Percentiles rank a stretch among this genome's conserved stretches.
phyloP scores from a whole-genome alignment of 2,113 vertebrate genomes.

The Chamaea fasciata region DNA sequence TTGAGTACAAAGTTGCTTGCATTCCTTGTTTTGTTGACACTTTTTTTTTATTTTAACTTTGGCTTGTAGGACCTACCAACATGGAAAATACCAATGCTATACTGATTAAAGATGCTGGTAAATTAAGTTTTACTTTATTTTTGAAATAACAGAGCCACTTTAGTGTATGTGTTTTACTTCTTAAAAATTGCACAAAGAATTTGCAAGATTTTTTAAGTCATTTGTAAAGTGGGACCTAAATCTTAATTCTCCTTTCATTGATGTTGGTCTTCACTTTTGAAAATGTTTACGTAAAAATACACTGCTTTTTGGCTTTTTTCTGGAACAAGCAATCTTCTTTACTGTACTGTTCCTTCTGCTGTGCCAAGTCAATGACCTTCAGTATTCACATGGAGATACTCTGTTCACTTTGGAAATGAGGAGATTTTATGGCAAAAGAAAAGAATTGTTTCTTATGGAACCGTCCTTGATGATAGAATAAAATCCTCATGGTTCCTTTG shows the following conservation, averaged over 20 bases:
- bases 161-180: not conserved
- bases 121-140: conserved; percentile 20
- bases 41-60: not conserved
- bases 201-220: not conserved
- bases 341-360: not conserved
- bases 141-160: not conserved
- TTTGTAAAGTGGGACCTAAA: not conserved
- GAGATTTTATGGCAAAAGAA: not conserved
- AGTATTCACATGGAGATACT: not conserved
- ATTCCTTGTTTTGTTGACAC: not conserved
- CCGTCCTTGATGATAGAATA: not conserved
- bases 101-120: conserved; percentile 97
- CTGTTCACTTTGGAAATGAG: not conserved
- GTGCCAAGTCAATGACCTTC: not conserved
- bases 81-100: conserved; percentile 85
- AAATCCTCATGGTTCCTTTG: not conserved
- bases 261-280: not conserved
- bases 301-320: not conserved
- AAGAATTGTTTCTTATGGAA: not conserved
- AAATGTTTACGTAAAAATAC: not conserved
- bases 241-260: not conserved
- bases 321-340: not conserved
- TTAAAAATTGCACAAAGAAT: not conserved
- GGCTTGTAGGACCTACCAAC: conserved; percentile 79
- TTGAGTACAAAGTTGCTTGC: not conserved